Evolutionary conservation across 2,113 vertebrate species (phyloP).

Genomic region (Nestor notabilis): DNA sequence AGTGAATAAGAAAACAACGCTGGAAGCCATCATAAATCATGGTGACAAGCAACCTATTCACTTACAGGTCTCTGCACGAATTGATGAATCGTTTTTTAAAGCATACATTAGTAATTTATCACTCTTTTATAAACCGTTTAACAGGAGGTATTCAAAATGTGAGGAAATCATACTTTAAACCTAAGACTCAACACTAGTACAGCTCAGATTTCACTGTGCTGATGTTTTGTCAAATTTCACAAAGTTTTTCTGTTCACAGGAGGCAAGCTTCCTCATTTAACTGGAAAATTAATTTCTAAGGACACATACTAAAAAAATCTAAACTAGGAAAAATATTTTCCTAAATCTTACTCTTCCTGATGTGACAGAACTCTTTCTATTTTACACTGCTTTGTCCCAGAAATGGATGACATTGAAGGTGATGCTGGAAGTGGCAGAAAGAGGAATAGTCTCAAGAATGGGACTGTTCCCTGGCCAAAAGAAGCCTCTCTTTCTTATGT

Average conservation of each 20-base stretch:
- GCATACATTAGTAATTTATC: conserved; percentile 35
- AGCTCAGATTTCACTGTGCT: not conserved
- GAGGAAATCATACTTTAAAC: conserved; percentile 13
- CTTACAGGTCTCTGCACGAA: conserved; percentile 7
- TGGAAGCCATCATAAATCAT: not conserved
- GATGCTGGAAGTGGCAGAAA: not conserved
- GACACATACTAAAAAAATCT: not conserved
- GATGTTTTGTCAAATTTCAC: not conserved
- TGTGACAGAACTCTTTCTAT: not conserved
- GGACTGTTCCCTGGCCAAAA: not conserved
- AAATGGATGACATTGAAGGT: not conserved
- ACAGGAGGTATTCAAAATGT: conserved; percentile 10
- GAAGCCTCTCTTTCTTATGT: not conserved
- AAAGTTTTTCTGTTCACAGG: not conserved
- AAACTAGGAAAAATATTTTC: not conserved
- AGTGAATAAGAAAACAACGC: not conserved
- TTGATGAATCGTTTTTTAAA: conserved; percentile 55
- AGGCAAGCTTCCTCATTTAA: not conserved
- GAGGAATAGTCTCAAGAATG: not conserved
- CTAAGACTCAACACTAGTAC: not conserved
- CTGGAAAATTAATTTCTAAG: not conserved
- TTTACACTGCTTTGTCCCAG: not conserved
- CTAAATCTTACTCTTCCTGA: not conserved
- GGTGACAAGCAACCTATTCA: conserved; percentile 9
- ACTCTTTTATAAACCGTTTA: conserved; percentile 23